A percentile compares a stretch with the other conserved stretches of the same genome.
Evolutionary conservation across 1,140 invertebrate species (phyloP).

Genomic region (Hyphantria cunea): DNA sequence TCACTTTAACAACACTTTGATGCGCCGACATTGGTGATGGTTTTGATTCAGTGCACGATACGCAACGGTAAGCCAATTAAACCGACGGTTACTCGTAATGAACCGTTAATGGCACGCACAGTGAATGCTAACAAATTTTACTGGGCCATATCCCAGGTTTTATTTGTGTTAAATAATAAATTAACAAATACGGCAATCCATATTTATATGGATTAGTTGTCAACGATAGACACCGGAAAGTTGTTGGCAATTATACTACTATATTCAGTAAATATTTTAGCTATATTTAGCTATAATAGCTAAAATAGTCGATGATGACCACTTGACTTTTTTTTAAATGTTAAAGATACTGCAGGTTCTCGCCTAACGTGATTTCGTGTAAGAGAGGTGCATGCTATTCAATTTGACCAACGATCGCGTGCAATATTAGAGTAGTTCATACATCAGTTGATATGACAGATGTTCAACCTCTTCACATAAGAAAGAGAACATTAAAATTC

Average conservation of each 20-base stretch:
- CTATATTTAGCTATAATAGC: no score
- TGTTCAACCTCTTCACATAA: no score
- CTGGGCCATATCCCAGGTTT: slow-evolving; percentile 1
- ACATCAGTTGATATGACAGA: no score
- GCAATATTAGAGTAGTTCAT: no score
- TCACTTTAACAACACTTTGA: slow-evolving; percentile 37
- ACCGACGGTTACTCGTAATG: slow-evolving; percentile 61
- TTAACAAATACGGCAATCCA: slow-evolving; percentile 27
- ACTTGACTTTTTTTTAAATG: no score
- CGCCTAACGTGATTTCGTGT: no score
- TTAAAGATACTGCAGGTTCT: no score
- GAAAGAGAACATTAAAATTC: no score
- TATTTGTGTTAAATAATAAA: slow-evolving; percentile 33
- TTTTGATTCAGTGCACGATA: slow-evolving; percentile 62
- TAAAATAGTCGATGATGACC: no score
- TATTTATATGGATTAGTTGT: slow-evolving; percentile 22
- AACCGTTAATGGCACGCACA: slow-evolving; percentile 66
- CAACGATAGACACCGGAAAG: slow-evolving; percentile 7
- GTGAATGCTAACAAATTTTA: slow-evolving; percentile 55
- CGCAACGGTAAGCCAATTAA: slow-evolving; percentile 74
- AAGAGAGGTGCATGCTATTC: no score
- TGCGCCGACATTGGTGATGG: slow-evolving; percentile 40
- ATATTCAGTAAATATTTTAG: no score
- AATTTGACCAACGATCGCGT: no score
- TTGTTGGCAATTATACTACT: neutral